Evolutionary conservation across 2,797 vertebrate genomes (phyloP).

Genomic region (Dallia pectoralis): DNA sequence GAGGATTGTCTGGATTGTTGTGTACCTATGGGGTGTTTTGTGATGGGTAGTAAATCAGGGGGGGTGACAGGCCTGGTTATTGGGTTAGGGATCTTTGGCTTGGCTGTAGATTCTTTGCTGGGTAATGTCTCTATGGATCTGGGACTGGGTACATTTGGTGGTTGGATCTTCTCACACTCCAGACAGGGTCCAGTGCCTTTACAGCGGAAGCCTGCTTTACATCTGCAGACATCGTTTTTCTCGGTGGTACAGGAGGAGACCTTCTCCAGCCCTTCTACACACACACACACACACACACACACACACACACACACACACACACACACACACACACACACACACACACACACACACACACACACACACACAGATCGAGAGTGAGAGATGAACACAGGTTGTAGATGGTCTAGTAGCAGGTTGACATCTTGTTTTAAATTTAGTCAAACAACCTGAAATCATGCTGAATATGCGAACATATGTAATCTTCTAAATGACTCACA

Average conservation of each 20-base stretch:
- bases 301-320: conserved; percentile 1
- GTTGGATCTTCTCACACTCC: conserved; percentile 36
- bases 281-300: neutral
- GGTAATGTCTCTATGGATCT: neutral
- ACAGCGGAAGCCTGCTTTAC: conserved; percentile 61
- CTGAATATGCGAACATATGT: conserved; percentile 1
- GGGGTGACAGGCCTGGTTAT: neutral
- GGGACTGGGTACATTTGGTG: conserved; percentile 5
- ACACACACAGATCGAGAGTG: too few relatives aligned
- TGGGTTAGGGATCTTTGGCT: neutral
- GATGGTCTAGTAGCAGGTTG: too few relatives aligned
- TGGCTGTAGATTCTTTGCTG: neutral
- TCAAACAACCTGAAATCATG: neutral
- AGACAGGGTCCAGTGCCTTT: conserved; percentile 25
- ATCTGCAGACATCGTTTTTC: conserved; percentile 57
- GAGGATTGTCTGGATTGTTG: neutral
- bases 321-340: neutral
- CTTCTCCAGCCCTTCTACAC: conserved; percentile 45
- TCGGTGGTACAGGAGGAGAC: conserved; percentile 18
- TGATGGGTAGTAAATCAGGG: too few relatives aligned
- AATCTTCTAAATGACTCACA: neutral
- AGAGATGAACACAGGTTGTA: too few relatives aligned
- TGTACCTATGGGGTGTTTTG: neutral
- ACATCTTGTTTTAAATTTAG: too few relatives aligned
- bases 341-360: neutral